These are phyloP conservation scores for Proteles cristata DNA, from an alignment of 2,113 vertebrate genomes.

Conservation along the genomic window DNA sequence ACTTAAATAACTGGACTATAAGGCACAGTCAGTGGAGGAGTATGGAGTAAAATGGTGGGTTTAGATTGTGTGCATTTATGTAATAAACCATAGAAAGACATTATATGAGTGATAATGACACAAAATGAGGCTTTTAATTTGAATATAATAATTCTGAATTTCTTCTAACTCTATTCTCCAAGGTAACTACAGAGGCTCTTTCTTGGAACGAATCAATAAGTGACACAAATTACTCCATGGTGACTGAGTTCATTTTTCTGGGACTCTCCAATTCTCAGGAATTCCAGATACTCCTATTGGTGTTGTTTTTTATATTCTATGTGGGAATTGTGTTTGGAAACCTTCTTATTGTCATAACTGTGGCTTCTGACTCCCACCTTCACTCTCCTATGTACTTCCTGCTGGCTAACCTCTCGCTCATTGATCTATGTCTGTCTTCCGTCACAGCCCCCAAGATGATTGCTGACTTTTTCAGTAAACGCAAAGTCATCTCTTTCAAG, in stretches of 20 bases:
- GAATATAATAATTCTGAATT: neutral
- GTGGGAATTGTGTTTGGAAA: slow-evolving; percentile 68
- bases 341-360: slow-evolving; percentile 66
- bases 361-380: slow-evolving; percentile 15
- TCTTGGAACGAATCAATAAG: slow-evolving; percentile 59
- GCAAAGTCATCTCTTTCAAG: slow-evolving; percentile 67
- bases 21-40: accelerated
- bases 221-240: slow-evolving; percentile 45
- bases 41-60: neutral
- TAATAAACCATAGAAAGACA: neutral
- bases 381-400: slow-evolving; percentile 80
- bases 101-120: neutral
- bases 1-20: neutral
- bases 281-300: slow-evolving; percentile 65
- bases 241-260: slow-evolving; percentile 70
- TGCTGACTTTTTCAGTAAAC: slow-evolving; percentile 64
- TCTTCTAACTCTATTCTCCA: neutral
- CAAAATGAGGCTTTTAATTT: neutral
- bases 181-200: neutral
- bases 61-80: neutral
- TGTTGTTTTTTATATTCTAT: slow-evolving; percentile 64
- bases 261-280: slow-evolving; percentile 60
- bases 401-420: slow-evolving; percentile 74
- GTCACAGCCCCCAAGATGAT: slow-evolving; percentile 80
- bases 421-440: slow-evolving; percentile 72